phyloP scores from a whole-genome alignment of 2,113 vertebrate species.

The Eudyptes chrysolophus region DNA sequence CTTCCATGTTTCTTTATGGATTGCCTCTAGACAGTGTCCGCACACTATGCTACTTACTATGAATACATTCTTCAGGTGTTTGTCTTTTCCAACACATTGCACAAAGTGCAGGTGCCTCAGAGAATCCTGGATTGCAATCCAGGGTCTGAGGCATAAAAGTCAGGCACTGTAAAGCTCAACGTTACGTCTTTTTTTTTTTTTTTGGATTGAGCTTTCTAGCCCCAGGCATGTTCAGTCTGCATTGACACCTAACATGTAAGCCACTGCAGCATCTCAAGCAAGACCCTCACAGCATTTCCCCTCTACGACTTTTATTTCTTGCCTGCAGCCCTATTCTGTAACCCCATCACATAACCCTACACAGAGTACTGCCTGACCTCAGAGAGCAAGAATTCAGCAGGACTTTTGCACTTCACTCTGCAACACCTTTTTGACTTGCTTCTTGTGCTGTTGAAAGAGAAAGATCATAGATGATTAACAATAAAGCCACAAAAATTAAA shows the following conservation, averaged over 20 bases:
- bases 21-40: background rate
- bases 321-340: background rate
- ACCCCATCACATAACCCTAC: background rate
- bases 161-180: background rate
- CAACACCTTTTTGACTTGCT: background rate
- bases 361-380: background rate
- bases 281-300: background rate
- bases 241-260: background rate
- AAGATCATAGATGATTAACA: background rate
- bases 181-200: background rate
- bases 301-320: background rate
- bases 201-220: background rate
- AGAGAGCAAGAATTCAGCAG: background rate
- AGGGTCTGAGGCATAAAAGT: background rate
- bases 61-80: background rate
- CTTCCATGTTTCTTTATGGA: background rate
- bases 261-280: background rate
- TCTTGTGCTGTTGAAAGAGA: background rate
- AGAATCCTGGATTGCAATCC: background rate
- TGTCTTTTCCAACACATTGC: background rate
- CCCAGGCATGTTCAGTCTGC: background rate
- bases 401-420: background rate
- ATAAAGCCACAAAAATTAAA: background rate
- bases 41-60: background rate
- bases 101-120: background rate